Evolutionary conservation across 1,140 invertebrate genomes (phyloP).

Genomic region (Ips nitidus): DNA sequence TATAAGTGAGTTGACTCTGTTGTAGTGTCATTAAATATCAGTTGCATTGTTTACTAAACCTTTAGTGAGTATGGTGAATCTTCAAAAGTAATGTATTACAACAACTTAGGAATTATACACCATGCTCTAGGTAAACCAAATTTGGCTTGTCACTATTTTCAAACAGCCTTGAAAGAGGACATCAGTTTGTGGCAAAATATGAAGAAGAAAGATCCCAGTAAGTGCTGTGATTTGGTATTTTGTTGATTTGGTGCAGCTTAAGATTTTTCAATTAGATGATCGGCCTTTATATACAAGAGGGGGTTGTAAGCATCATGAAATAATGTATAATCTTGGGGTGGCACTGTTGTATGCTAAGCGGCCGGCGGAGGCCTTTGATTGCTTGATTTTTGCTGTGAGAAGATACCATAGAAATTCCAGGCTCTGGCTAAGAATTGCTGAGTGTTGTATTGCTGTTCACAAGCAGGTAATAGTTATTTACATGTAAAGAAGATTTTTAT

Average conservation of each 20-base stretch:
- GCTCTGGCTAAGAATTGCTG: conserved; percentile 89
- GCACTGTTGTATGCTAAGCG: conserved; percentile 79
- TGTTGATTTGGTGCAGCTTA: not conserved
- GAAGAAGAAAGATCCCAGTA: conserved; percentile 41
- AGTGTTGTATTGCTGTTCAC: conserved; percentile 81
- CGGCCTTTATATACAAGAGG: conserved; percentile 61
- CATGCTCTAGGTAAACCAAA: conserved; percentile 84
- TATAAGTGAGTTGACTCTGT: conserved; percentile 52
- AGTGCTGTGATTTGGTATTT: conserved; percentile 12
- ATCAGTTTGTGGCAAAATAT: conserved; percentile 57
- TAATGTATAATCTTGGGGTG: conserved; percentile 91
- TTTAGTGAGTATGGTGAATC: conserved; percentile 64
- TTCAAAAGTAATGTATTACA: conserved; percentile 75
- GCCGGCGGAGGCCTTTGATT: conserved; percentile 84
- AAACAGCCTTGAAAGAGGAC: conserved; percentile 82
- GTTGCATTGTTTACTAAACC: conserved; percentile 18
- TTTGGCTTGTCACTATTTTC: conserved; percentile 82
- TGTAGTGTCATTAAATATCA: not conserved
- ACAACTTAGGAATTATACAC: conserved; percentile 88
- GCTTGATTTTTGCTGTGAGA: conserved; percentile 83
- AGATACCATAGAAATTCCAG: conserved; percentile 85
- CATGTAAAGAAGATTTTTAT: not conserved
- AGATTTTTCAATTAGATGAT: conserved; percentile 38
- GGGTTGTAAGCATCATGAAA: conserved; percentile 68
- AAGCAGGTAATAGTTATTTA: conserved; percentile 58